Evolutionary conservation across 1,140 invertebrate species (phyloP), one percentile per base, ranked within the genome.

Genomic region (Melitaea cinxia): DNA sequence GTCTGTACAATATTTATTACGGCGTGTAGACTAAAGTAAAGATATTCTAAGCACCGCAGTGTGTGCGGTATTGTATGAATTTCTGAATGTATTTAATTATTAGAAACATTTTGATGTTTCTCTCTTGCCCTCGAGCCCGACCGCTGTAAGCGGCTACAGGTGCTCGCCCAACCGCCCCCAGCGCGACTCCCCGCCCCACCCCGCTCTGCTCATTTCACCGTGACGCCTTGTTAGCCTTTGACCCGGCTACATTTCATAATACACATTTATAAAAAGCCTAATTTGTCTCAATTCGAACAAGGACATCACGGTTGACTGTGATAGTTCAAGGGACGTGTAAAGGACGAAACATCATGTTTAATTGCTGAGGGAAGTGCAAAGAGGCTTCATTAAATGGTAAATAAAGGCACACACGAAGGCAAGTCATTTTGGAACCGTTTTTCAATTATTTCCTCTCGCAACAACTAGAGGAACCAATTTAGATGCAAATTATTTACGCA

Each of bases 181-280:
- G 42, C 1, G 21, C 23, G 15, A 17, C 21, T 5, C 54, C 21
- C 54, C 17, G 4, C 42, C 15, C 4, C 42, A 9, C 33, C 54
- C 21, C 54, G 35, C 42, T 5, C 42, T 23, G 54, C 54, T 39
- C 54, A 42, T 24, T 57, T 57, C 37, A 21, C 14, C 54, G 37
- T 45, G 54, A 42, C 23, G 54, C 54, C 54, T 42, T 57, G 37
- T 42, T 57, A 57, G 54, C 37, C 54, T 57, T 57, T 57, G 21
- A 24, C 37, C 37, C 23, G 21, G 54, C 37, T 28, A 26, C 37
- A 23, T 19, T 26, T 42, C 37, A 45, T 57, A 57, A 57, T n/a
- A 26, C 17, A 42, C 54, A 26, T 57, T 57, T 57, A 57, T 57
- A 57, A 42, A 10, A 45, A 14, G 33, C 37, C 15, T 42, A 24